Evolutionary conservation across 2,797 vertebrate species (phyloP).

Genomic region (Bovichtus variegatus): DNA sequence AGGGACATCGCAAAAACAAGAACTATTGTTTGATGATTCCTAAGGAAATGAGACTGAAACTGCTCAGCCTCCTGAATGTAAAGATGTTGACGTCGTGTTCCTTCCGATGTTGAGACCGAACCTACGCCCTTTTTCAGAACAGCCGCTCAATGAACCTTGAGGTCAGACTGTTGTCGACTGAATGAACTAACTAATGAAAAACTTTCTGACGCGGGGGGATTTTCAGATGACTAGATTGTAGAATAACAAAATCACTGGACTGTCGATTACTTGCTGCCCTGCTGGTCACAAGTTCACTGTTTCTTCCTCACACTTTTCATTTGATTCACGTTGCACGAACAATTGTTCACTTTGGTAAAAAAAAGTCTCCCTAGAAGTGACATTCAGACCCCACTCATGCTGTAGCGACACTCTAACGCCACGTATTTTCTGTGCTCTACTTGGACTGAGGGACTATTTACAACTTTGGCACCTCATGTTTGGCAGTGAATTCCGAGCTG

Average conservation of each 20-base stretch:
- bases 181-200: conserved; percentile 9
- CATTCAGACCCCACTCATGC: conserved; percentile 22
- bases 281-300: not conserved
- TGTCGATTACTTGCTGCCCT: conserved; percentile 7
- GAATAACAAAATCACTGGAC: conserved; percentile 17
- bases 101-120: too few relatives aligned
- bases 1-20: too few relatives aligned
- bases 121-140: not conserved
- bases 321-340: not conserved
- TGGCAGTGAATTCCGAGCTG: conserved; percentile 62
- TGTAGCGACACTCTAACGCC: conserved; percentile 40
- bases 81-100: too few relatives aligned
- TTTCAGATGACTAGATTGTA: conserved; percentile 5
- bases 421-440: conserved; percentile 42
- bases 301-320: conserved; percentile 16
- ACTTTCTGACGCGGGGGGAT: conserved; percentile 5
- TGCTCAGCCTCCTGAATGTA: too few relatives aligned
- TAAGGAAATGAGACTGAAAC: too few relatives aligned
- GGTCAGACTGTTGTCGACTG: not conserved
- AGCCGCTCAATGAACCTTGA: not conserved
- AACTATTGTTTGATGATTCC: too few relatives aligned
- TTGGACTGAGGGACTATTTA: conserved; percentile 68
- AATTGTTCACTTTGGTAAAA: conserved; percentile 9
- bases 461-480: conserved; percentile 61
- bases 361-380: conserved; percentile 12